Conservation (phyloP, 1,140 invertebrate species). For the Pseudomyrmex concolor region DNA sequence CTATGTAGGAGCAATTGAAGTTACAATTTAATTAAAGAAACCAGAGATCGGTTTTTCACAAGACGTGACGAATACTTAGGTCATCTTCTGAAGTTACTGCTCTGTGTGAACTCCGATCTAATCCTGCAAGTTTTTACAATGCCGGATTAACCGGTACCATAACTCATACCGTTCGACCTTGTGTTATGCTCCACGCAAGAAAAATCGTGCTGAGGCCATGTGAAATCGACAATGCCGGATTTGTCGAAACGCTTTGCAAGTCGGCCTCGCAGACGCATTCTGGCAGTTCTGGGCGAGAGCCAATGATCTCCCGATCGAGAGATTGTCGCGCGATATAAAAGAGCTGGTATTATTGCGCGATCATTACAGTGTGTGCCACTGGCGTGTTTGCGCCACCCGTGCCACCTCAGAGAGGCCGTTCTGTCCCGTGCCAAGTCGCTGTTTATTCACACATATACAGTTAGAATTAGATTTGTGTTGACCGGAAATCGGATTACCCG, state of each 20-base stretch:
- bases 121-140: constrained; percentile 36
- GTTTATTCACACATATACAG: not conserved
- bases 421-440: no score
- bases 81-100: not conserved
- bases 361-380: constrained; percentile 74
- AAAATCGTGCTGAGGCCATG: constrained; percentile 34
- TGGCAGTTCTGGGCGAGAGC: constrained; percentile 51
- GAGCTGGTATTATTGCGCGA: constrained; percentile 61
- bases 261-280: constrained; percentile 66
- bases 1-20: not conserved
- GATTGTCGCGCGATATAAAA: constrained; percentile 77
- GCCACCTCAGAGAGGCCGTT: not conserved
- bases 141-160: constrained; percentile 23
- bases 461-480: not conserved
- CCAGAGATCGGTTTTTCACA: not conserved
- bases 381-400: constrained; percentile 54
- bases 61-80: not conserved
- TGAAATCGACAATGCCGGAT: constrained; percentile 61
- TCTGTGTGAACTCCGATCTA: constrained; percentile 3
- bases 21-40: not conserved
- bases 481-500: not conserved
- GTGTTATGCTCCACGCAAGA: constrained; percentile 33
- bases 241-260: constrained; percentile 64
- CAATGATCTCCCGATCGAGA: constrained; percentile 61
- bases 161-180: constrained; percentile 29